phyloP scores from a whole-genome alignment of 1,140 invertebrate genomes.

The Tenebrio molitor region DNA sequence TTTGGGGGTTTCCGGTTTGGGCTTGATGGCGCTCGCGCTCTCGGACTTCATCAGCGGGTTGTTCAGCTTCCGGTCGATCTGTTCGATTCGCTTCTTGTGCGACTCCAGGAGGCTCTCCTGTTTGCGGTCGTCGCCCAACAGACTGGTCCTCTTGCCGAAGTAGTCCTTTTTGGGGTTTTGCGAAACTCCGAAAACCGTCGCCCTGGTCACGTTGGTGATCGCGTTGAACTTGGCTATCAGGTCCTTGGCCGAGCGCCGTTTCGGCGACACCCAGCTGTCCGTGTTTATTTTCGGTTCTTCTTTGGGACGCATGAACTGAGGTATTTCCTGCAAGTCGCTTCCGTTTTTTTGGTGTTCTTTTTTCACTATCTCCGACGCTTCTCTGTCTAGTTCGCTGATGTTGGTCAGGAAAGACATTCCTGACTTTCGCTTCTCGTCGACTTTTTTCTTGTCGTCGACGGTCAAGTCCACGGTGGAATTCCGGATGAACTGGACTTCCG shows the following conservation, averaged over 20 bases:
- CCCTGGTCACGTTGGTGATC: conserved; percentile 72
- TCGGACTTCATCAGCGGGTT: conserved; percentile 61
- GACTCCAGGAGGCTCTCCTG: conserved; percentile 56
- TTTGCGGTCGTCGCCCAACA: conserved; percentile 52
- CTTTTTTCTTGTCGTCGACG: conserved; percentile 64
- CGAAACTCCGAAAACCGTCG: conserved; percentile 66
- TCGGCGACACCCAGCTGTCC: conserved; percentile 66
- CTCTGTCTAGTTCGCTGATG: conserved; percentile 84
- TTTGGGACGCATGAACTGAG: conserved; percentile 63
- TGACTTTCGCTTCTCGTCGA: conserved; percentile 71
- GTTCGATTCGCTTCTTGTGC: conserved; percentile 59
- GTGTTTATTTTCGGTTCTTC: conserved; percentile 54
- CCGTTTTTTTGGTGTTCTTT: conserved; percentile 59
- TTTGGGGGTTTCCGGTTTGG: conserved; percentile 57
- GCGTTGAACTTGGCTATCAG: conserved; percentile 77
- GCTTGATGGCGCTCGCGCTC: conserved; percentile 58
- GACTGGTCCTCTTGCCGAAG: conserved; percentile 58
- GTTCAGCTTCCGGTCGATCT: conserved; percentile 57
- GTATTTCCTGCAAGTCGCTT: conserved; percentile 62
- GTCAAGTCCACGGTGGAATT: conserved; percentile 62
- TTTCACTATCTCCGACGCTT: conserved; percentile 81
- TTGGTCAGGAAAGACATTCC: conserved; percentile 79
- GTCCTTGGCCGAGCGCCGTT: conserved; percentile 69
- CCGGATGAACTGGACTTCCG: conserved; percentile 65
- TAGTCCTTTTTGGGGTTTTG: conserved; percentile 56